Evolutionary conservation across 2,797 vertebrate genomes (phyloP), one percentile per base, ranked within the genome.

Genomic region (Hydrocynus forskahlii): DNA sequence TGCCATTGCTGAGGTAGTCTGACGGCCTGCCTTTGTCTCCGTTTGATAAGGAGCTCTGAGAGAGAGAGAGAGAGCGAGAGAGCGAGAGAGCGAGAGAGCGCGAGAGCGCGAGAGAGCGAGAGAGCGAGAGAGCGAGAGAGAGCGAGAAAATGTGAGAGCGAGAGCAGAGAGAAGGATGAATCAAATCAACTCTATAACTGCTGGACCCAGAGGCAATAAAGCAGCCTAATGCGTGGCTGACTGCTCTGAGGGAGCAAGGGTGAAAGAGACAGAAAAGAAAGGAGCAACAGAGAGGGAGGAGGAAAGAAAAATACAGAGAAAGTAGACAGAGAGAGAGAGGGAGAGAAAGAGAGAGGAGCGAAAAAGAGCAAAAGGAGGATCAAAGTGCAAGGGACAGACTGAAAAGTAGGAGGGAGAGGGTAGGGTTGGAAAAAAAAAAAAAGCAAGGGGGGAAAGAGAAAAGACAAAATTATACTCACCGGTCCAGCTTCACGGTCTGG

Each of bases 1-100:
- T 97, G 90, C 94, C 95, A 12, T 95, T 94, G 90, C 94, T 96
- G 91, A 97, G 93, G 93, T 97, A 97, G 89, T 97, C 96, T 1
- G 96, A 91, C 54, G 91, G 79, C 57, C 95, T 94, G 23, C 95
- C 94, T 84, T 97, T 95, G 71, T 97, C 96, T 83, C 96, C 96
- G 0, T 97, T 97, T 0, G 87, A 94, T 87, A 97, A 90, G 78
- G 96, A 96, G 89, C 96, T 97, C 96, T 97, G 90, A 48, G 73
- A 76, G 54, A 68, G 14, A 19, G 21, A 55, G 38, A 69, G 17
- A 52, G 43, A 62, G 64, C n/a, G 45, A n/a, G 43, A 43, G 57
- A 66, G 76, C 48, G 72, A 63, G 76, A 76, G 73, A 68, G 76
- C 74, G 71, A 74, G 62, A 75, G 57, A 78, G 57, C 21, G 38